Conservation (phyloP, 1,140 invertebrate genomes). For the Pinna nobilis region DNA sequence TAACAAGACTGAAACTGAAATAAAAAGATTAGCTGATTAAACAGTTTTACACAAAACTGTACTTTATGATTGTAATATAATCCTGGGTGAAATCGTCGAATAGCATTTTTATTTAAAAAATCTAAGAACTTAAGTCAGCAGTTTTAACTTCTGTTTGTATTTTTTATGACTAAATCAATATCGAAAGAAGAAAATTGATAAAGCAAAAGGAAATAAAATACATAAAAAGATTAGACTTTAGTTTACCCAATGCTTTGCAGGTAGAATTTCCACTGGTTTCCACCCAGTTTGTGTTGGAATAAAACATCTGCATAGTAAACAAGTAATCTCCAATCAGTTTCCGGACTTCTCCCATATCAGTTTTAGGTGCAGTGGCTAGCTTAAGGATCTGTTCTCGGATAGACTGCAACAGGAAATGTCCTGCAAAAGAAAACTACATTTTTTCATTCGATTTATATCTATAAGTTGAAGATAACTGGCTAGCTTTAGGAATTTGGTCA, state of each 20-base stretch:
- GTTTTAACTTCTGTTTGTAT: background rate
- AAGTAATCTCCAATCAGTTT: slow-evolving; percentile 33
- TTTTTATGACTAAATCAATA: background rate
- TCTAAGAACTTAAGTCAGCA: no score
- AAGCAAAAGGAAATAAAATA: no score
- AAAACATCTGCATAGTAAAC: slow-evolving; percentile 44
- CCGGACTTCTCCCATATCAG: background rate
- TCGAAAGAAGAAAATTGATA: background rate
- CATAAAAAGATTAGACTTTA: background rate
- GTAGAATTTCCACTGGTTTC: slow-evolving; percentile 21
- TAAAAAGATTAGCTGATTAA: no score
- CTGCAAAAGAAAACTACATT: no score
- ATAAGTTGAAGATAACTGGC: no score
- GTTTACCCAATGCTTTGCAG: slow-evolving; percentile 29
- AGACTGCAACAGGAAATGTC: background rate
- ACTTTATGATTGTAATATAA: no score
- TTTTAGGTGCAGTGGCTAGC: background rate
- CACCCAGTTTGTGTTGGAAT: slow-evolving; percentile 49
- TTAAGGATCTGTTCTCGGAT: slow-evolving; percentile 12
- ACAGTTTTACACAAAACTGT: no score
- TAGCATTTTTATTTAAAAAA: background rate
- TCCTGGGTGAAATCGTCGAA: slow-evolving; percentile 1
- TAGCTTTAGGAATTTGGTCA: no score
- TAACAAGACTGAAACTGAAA: no score
- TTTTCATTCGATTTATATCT: no score